Evolutionary conservation across 2,888 invertebrate genomes (phyloP).

Genomic region (Eupithecia inturbata): DNA sequence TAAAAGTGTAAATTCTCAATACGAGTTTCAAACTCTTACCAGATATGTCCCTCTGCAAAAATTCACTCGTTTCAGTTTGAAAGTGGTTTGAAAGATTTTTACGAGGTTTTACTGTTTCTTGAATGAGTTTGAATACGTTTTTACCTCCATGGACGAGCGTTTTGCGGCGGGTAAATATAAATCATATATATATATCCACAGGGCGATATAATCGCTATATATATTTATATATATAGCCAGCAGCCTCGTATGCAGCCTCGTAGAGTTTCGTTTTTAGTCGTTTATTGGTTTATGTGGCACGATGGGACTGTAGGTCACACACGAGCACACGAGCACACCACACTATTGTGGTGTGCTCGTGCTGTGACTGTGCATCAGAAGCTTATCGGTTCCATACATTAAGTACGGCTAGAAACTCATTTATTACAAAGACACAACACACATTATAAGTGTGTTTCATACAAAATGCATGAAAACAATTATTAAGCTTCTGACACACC

Average conservation of each 20-base stretch:
- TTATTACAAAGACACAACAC: no score
- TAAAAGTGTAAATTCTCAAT: slow-evolving; percentile 29
- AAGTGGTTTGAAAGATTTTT: slow-evolving; percentile 7
- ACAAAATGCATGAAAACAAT: no score
- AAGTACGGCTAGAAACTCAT: no score
- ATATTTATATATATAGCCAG: no score
- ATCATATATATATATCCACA: no score
- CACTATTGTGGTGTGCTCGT: not conserved
- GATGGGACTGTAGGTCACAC: not conserved
- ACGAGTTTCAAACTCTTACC: slow-evolving; percentile 27
- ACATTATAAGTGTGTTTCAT: no score
- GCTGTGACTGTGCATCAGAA: not conserved
- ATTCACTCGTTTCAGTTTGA: slow-evolving; percentile 34
- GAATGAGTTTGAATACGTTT: slow-evolving; percentile 5
- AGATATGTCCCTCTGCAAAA: slow-evolving; percentile 29
- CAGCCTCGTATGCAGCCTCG: no score
- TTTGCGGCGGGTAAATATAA: not conserved
- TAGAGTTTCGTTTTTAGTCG: no score
- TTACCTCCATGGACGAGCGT: not conserved
- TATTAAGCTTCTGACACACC: no score
- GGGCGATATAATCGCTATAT: no score
- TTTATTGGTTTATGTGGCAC: not conserved
- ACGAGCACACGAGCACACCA: no score
- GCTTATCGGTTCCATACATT: not conserved
- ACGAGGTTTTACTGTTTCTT: slow-evolving; percentile 13